Evolutionary conservation across 2,888 invertebrate genomes (phyloP), one percentile per base, ranked within the genome.

Genomic region (Parnassius apollo): DNA sequence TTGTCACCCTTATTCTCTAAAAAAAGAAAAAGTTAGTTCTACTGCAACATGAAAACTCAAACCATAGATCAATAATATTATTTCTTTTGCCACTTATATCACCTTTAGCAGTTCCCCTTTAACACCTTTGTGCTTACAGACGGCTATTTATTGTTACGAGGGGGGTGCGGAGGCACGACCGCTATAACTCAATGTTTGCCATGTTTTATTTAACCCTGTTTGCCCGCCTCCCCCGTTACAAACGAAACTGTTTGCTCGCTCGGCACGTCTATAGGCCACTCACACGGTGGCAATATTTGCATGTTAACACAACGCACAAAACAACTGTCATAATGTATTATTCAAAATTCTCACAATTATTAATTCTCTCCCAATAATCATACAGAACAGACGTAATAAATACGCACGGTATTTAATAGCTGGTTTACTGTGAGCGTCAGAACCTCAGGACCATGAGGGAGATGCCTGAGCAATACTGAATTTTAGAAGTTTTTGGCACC

Each of bases 121-220:
- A 11, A 46, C 12, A 13, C 44, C 44, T 44, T 11, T 44, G 11
- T 44, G 3, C 44, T 44, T 8, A 10, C 44, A 44, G 11, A 44
- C 49, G 13, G 49, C 35, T 35, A 35, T 35, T 35, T 35, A 35
- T 35, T 35, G 35, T 35, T 35, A 7, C 12, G 49, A 9, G n/a
- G 49, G 49, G 49, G 49, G 48, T 2, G 12, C 48, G 48, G 48
- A n/a, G 48, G 49, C 49, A 9, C 49, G 49, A 13, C 49, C 13
- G 49, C 4, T 13, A 25, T 10, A 25, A 44, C 52, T 22, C 59
- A 52, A 59, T 59, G 25, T 59, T 59, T 50, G 52, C 52, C 9
- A 22, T 4, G 22, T 51, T 45, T 52, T 52, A 59, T 59, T 59
- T 25, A 52, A 52, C 52, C 52, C 52, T 50, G 51, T 35, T 52